A percentile compares a stretch with the other conserved stretches of the same genome.
These are phyloP conservation scores for Amphipyra berbera DNA, from an alignment of 2,888 invertebrate species.

Conservation along the genomic window DNA sequence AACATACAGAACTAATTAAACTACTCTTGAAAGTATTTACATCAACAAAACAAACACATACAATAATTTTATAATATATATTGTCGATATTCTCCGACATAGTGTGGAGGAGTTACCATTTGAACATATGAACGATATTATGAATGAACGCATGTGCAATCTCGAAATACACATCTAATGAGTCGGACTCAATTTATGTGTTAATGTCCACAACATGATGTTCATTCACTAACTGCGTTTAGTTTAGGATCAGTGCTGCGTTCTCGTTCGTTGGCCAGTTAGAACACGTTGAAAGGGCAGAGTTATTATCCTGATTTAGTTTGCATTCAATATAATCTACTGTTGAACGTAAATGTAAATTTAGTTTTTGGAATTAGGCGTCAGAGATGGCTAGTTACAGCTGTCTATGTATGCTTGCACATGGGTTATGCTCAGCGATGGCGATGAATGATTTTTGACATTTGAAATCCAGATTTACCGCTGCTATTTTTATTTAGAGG, in stretches of 20 bases:
- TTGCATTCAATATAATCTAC: not conserved
- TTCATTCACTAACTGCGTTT: conserved; percentile 61
- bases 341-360: too few species aligned
- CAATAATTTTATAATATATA: conserved; percentile 6
- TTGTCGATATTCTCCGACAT: conserved; percentile 9
- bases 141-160: conserved; percentile 77
- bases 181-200: conserved; percentile 66
- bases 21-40: conserved; percentile 3
- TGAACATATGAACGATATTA: conserved; percentile 60
- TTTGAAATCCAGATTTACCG: too few species aligned
- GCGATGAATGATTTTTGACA: too few species aligned
- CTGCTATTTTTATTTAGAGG: too few species aligned
- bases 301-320: conserved; percentile 6
- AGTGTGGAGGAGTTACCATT: conserved; percentile 20
- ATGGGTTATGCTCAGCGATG: too few species aligned
- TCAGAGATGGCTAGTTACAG: too few species aligned
- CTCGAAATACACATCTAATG: conserved; percentile 72
- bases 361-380: too few species aligned
- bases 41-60: conserved; percentile 13
- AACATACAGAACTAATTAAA: conserved; percentile 5
- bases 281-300: conserved; percentile 12
- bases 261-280: conserved; percentile 35
- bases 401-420: too few species aligned
- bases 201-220: conserved; percentile 61
- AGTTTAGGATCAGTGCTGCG: conserved; percentile 38